These are phyloP conservation scores for Bursaphelenchus mucronatus DNA, from an alignment of 1,140 invertebrate genomes.

Conservation along the genomic window DNA sequence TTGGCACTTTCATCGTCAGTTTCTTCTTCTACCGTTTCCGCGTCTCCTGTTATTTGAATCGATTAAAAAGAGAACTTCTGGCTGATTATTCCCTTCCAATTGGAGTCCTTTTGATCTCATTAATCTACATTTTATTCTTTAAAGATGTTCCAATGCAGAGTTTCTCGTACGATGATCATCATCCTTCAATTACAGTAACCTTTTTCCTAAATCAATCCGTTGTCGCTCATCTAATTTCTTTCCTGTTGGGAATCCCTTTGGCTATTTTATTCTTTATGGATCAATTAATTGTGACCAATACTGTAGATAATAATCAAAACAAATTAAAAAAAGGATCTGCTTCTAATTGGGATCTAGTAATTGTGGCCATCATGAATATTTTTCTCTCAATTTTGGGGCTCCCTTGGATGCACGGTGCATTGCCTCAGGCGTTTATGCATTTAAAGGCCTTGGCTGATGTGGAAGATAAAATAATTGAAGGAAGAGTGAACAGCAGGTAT, in stretches of 20 bases:
- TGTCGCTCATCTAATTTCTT: conserved; percentile 48
- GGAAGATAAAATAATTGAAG: conserved; percentile 63
- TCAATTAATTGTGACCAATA: conserved; percentile 63
- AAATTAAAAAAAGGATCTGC: conserved; percentile 65
- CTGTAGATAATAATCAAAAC: conserved; percentile 63
- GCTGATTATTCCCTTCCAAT: conserved; percentile 64
- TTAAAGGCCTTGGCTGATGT: conserved; percentile 63
- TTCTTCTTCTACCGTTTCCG: conserved; percentile 63
- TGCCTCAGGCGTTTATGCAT: conserved; percentile 64
- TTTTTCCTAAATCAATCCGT: conserved; percentile 48
- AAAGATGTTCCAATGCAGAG: conserved; percentile 54
- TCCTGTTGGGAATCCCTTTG: conserved; percentile 62
- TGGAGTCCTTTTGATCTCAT: conserved; percentile 62
- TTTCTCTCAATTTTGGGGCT: conserved; percentile 63
- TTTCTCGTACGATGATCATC: conserved; percentile 23
- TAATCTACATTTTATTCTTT: conserved; percentile 62
- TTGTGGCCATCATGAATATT: conserved; percentile 62
- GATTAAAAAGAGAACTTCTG: conserved; percentile 62
- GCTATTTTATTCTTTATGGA: conserved; percentile 65
- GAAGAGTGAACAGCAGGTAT: conserved; percentile 63
- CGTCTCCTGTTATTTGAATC: conserved; percentile 63
- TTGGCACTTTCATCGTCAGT: conserved; percentile 63
- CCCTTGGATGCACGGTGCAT: conserved; percentile 63
- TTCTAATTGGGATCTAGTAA: conserved; percentile 63
- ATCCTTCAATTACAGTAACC: conserved; percentile 6